A percentile compares a stretch with the other conserved stretches of the same genome.
These are phyloP conservation scores for Neotoxoptera formosana DNA, from an alignment of 1,140 invertebrate species.

Conservation along the genomic window DNA sequence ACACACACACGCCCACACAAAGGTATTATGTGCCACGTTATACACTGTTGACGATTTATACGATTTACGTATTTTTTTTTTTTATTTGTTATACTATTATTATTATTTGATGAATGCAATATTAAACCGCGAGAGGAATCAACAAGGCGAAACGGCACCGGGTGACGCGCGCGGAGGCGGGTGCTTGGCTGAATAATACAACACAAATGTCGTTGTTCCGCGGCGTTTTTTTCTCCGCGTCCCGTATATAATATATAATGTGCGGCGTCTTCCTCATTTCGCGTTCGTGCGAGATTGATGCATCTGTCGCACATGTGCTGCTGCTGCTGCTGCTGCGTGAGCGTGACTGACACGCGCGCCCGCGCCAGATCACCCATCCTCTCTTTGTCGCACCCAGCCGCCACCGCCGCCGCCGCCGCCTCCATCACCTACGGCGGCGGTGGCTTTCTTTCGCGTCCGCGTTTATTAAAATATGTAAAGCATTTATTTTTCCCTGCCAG, in stretches of 20 bases:
- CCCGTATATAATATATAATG: neutral
- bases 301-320: conserved; percentile 52
- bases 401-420: neutral
- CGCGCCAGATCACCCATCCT: neutral
- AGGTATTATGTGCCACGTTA: neutral
- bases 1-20: too few relatives aligned
- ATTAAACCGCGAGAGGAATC: conserved; percentile 47
- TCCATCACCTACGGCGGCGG: neutral
- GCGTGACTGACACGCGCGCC: neutral
- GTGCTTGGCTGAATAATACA: conserved; percentile 6
- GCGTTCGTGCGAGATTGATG: conserved; percentile 48
- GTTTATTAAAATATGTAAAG: conserved; percentile 56
- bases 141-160: conserved; percentile 34
- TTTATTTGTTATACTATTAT: neutral
- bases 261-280: neutral
- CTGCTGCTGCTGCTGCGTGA: neutral
- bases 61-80: neutral
- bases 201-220: conserved; percentile 42
- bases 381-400: neutral
- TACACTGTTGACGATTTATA: neutral
- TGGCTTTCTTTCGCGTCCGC: neutral
- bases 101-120: conserved; percentile 38
- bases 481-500: neutral
- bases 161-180: neutral
- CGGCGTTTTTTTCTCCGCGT: neutral